Conservation (phyloP, 2,888 invertebrate species). For the Luperina testacea region DNA sequence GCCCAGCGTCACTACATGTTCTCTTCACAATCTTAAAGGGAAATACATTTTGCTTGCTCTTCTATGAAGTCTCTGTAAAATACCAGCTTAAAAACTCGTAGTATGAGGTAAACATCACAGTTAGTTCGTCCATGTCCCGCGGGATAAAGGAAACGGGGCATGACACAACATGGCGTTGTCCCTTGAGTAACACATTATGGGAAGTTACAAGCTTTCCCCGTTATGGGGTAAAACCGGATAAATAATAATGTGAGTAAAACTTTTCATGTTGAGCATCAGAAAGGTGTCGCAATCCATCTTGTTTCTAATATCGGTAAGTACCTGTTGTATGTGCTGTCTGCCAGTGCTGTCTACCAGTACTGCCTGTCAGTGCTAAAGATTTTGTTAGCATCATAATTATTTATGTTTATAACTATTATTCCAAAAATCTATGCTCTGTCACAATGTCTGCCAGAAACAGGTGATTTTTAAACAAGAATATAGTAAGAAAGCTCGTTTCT, state of each 20-base stretch:
- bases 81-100: background rate
- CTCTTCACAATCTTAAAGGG: background rate
- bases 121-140: background rate
- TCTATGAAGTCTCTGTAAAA: constrained; percentile 1
- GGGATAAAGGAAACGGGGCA: background rate
- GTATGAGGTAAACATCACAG: background rate
- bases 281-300: background rate
- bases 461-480: background rate
- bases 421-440: background rate
- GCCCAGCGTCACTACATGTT: constrained; percentile 22
- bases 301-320: background rate
- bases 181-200: background rate
- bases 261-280: background rate
- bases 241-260: background rate
- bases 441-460: too few species aligned
- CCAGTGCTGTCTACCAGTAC: background rate
- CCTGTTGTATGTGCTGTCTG: too few species aligned
- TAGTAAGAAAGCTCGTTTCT: background rate
- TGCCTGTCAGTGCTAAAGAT: background rate
- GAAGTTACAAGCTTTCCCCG: background rate
- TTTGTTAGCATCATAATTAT: too few species aligned
- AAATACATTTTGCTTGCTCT: constrained; percentile 18
- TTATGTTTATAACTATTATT: background rate
- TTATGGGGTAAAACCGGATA: background rate
- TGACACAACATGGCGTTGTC: background rate